Evolutionary conservation across 2,113 vertebrate species (phyloP), one percentile per base, ranked within the genome.

Genomic region (Genyomyrus donnyi): DNA sequence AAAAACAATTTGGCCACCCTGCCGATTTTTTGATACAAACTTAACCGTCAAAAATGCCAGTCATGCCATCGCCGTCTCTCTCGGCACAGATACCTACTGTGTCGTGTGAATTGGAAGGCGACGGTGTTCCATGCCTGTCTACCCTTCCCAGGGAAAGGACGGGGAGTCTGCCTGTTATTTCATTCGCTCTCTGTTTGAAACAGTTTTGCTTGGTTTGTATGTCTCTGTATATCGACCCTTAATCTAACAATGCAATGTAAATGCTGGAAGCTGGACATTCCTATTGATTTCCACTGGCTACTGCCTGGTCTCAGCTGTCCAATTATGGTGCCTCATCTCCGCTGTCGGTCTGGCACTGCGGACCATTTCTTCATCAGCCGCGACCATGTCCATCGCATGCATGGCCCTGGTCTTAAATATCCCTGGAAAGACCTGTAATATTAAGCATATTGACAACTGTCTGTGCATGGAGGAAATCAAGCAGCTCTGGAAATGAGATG

Each of bases 291-390:
- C 35, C 11, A 13, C 56, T 58, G 39, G 31, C 56, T 58, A 58
- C 42, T 35, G 52, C 56, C 87, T 62, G 52, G 39, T 88, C 53
- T 88, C 87, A 88, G 87, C 87, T 88, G 87, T 88, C 87, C 31
- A 88, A 66, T 87, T 87, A 87, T 53, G 48, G 49, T 31, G 85
- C 45, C 50, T 87, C 50, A 87, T 53, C 50, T 87, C 50, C 31
- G n/a, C 50, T 35, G 27, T 87, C 85, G 2, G 85, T 35, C 85
- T 87, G 50, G 85, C n/a, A 35, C 3, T 6, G 49, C 50, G 11
- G 3, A 88, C n/a, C 35, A n/a, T 88, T 66, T n/a, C 56, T 56
- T 88, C 56, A 46, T 58, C 58, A 24, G 58, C 48, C 35, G 21
- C 42, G 2, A 45, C 7, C 21, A 56, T 42, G 87, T 62, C 19